A percentile compares a stretch with the other conserved stretches of the same genome.
phyloP scores from a whole-genome alignment of 2,113 vertebrate genomes.

The Eupsittula cactorum region DNA sequence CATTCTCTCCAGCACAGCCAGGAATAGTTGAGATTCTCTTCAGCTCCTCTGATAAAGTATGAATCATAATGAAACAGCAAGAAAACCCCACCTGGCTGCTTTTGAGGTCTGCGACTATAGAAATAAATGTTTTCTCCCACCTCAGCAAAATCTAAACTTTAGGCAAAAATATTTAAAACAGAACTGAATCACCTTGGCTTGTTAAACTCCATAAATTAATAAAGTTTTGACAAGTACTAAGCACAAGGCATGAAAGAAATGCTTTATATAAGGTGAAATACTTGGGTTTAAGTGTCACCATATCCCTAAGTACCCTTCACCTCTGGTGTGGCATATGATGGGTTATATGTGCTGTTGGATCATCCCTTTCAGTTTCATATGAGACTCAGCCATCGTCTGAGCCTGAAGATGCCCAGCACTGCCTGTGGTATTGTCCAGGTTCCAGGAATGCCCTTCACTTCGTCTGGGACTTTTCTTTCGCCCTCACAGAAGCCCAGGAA shows the following conservation, averaged over 20 bases:
- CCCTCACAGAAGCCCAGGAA: neutral
- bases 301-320: neutral
- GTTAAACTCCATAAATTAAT: neutral
- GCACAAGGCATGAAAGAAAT: neutral
- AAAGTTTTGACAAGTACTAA: neutral
- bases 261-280: neutral
- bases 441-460: neutral
- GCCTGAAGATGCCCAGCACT: neutral
- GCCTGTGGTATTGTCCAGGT: neutral
- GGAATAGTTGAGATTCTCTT: neutral
- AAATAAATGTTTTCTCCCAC: neutral
- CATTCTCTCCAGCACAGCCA: neutral
- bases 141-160: neutral
- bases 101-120: neutral
- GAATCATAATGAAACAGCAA: neutral
- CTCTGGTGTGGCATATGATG: rapidly evolving
- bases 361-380: neutral
- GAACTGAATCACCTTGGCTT: neutral
- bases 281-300: neutral
- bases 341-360: neutral
- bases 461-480: neutral
- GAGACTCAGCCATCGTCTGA: neutral
- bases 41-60: neutral
- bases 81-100: neutral
- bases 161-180: neutral